Evolutionary conservation across 2,797 vertebrate species (phyloP).

Genomic region (Lagodon rhomboides): DNA sequence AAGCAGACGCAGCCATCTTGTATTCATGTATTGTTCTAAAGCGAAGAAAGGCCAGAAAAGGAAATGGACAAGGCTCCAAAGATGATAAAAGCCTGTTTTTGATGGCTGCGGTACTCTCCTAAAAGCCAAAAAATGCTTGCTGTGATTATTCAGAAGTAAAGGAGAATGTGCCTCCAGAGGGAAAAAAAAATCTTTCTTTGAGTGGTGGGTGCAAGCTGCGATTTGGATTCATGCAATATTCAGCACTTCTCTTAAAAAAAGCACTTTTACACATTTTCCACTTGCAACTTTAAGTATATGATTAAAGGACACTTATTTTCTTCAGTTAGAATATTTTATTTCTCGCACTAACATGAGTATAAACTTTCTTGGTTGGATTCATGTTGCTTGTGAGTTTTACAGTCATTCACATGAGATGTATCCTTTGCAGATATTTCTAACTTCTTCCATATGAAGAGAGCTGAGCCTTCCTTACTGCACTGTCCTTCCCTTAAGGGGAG

Average conservation of each 20-base stretch:
- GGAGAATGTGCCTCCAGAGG: conserved; percentile 15
- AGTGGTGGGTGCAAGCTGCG: conserved; percentile 3
- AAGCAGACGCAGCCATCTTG: background rate
- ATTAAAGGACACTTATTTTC: background rate
- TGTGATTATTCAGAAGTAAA: conserved; percentile 35
- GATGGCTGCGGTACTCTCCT: conserved; percentile 10
- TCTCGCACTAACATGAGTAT: background rate
- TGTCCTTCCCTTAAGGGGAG: background rate
- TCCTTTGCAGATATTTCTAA: conserved; percentile 2
- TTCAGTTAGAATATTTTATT: background rate
- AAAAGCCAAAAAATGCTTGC: conserved; percentile 37
- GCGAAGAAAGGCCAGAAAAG: conserved; percentile 4
- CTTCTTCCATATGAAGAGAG: background rate
- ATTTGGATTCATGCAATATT: conserved; percentile 30
- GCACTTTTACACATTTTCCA: background rate
- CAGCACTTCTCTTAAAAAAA: conserved; percentile 1
- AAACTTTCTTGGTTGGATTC: background rate
- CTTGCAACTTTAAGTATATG: background rate
- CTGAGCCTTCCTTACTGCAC: background rate
- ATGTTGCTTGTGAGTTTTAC: conserved; percentile 3
- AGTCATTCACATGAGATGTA: background rate
- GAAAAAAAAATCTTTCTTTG: background rate
- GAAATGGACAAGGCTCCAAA: conserved; percentile 1
- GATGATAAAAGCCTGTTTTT: conserved; percentile 51
- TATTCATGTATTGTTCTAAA: conserved; percentile 5